A percentile compares a stretch with the other conserved stretches of the same genome.
These are phyloP conservation scores for Cariama cristata DNA, from an alignment of 2,113 vertebrate species.

Conservation along the genomic window DNA sequence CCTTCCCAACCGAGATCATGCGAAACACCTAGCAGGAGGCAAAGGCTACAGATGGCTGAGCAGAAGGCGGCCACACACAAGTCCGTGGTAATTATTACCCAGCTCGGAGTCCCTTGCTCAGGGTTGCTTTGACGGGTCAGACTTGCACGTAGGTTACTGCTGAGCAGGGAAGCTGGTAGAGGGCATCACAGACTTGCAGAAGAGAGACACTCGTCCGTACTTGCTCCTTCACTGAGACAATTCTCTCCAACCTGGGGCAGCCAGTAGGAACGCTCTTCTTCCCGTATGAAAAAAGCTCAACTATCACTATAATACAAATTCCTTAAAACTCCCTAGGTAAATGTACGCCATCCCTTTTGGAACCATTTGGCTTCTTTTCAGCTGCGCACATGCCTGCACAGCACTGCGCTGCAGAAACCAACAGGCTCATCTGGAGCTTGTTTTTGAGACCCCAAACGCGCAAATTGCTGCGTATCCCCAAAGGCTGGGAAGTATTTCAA, in stretches of 20 bases:
- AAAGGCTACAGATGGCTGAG: background rate
- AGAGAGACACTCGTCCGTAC: background rate
- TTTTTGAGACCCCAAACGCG: background rate
- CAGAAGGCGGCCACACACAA: background rate
- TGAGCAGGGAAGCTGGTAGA: background rate
- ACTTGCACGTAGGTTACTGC: accelerated
- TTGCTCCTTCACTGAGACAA: background rate
- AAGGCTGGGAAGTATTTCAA: background rate
- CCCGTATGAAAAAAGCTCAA: background rate
- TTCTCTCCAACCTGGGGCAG: background rate
- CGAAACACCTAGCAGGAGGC: accelerated
- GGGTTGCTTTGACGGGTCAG: background rate
- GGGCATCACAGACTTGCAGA: background rate
- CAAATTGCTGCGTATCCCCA: background rate
- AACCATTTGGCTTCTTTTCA: background rate
- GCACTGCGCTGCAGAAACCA: background rate
- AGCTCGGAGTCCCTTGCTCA: background rate
- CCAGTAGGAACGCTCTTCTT: background rate
- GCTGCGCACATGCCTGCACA: accelerated
- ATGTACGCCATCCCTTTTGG: background rate
- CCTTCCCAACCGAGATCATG: background rate
- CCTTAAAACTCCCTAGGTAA: background rate
- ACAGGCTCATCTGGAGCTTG: background rate
- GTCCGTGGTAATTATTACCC: background rate
- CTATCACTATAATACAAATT: background rate